These are phyloP conservation scores for Anarhynchus alexandrinus DNA, from an alignment of 2,113 vertebrate genomes.

Conservation along the genomic window DNA sequence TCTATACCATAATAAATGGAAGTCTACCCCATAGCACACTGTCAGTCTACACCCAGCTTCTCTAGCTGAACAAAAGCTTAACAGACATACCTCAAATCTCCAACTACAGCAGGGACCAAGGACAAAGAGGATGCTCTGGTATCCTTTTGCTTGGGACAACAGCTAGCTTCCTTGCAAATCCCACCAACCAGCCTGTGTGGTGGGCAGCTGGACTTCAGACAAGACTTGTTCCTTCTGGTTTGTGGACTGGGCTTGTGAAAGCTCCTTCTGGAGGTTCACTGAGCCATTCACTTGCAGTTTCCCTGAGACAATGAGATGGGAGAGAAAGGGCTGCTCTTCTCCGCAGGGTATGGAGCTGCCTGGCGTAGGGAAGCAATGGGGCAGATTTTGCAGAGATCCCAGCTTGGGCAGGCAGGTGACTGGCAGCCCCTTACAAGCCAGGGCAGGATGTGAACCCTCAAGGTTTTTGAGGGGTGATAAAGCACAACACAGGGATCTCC, in stretches of 20 bases:
- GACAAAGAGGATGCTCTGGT: neutral
- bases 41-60: neutral
- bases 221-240: neutral
- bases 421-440: neutral
- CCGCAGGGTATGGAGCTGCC: fast-evolving
- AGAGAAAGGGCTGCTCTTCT: neutral
- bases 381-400: neutral
- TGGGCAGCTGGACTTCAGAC: neutral
- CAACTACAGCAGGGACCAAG: neutral
- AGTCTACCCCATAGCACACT: neutral
- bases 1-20: neutral
- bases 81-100: neutral
- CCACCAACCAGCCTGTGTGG: neutral
- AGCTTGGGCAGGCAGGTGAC: neutral
- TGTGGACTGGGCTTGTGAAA: neutral
- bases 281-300: neutral
- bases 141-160: neutral
- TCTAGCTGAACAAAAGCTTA: neutral
- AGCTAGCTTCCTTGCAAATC: neutral
- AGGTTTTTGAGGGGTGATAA: neutral
- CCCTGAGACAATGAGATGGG: neutral
- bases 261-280: neutral
- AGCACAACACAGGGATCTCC: neutral
- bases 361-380: neutral
- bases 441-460: neutral